Base-by-base conservation (phyloP, 1,140 invertebrate genomes). In the Cydia amplana region DNA sequence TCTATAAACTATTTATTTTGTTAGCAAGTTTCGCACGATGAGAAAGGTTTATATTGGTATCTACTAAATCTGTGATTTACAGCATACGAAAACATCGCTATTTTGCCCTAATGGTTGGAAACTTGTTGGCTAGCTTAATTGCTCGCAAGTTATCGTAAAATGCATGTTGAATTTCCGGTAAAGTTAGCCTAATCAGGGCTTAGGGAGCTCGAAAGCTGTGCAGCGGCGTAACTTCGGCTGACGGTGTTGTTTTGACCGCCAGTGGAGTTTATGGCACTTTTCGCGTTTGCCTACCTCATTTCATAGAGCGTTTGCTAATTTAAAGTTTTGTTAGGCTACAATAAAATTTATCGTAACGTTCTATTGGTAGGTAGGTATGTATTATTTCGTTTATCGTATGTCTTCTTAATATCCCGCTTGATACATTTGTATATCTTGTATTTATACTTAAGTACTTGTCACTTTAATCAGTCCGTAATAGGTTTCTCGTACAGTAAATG, bases 41-140 rank as follows among this genome's bases (percentile, higher is more conserved):
- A 0, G 14, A 67, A n/a, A 4, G 64, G 28, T 36, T 67, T n/a
- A 67, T 67, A 36, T 32, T n/a, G n/a, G n/a, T 55, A 67, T 67
- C 9, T 67, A n/a, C 25, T 67, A 65, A 65, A 65, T 65, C 63
- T 65, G 23, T 28, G 64, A 67, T 32, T 67, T 32, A 36, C 64
- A 32, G 64, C 23, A 16, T n/a, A 25, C 14, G 25, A 67, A 67
- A 32, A 32, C 64, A 25, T 25, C 28, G 14, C 25, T 32, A 32
- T 32, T 67, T 67, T 67, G 51, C 63, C 63, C 9, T 65, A 28
- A 65, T 65, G 63, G 16, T n/a, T 67, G 12, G 16, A 67, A 67
- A 67, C 64, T 67, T 67, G 28, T 67, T 67, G 64, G 28, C 16
- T 67, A 55, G 51, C 51, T 64, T 67, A 67, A 67, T 67, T 32